Conservation (phyloP, 2,888 invertebrate genomes). For the Cataglyphis albicans region DNA sequence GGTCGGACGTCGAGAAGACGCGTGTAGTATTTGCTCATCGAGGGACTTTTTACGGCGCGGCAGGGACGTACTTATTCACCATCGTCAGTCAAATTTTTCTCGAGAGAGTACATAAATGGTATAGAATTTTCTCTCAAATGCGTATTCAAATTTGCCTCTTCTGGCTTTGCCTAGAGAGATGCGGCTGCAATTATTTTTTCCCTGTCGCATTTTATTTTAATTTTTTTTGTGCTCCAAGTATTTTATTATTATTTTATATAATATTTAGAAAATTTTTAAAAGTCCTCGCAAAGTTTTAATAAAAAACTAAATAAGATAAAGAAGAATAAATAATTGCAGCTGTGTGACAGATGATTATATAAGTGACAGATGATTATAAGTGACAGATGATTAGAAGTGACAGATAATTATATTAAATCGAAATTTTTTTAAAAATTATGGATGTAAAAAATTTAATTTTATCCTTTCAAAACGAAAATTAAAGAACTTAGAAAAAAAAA, state of each 20-base stretch:
- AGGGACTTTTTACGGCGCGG: constrained; percentile 51
- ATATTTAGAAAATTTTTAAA: too few species aligned
- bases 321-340: too few species aligned
- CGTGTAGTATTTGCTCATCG: constrained; percentile 61
- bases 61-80: constrained; percentile 49
- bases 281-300: not conserved
- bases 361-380: too few species aligned
- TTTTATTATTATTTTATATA: not conserved
- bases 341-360: too few species aligned
- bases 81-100: constrained; percentile 16
- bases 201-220: not conserved
- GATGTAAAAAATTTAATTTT: not conserved
- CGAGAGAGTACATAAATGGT: not conserved
- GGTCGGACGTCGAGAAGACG: constrained; percentile 54
- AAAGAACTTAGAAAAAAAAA: too few species aligned
- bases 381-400: too few species aligned
- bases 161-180: constrained; percentile 25
- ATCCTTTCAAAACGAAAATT: too few species aligned
- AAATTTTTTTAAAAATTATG: too few species aligned
- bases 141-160: not conserved
- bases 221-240: not conserved
- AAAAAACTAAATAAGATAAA: too few species aligned
- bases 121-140: not conserved
- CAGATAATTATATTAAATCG: too few species aligned
- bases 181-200: not conserved